Evolutionary conservation across 2,113 vertebrate genomes (phyloP), one percentile per base, ranked within the genome.

Genomic region (Danionella cerebrum): DNA sequence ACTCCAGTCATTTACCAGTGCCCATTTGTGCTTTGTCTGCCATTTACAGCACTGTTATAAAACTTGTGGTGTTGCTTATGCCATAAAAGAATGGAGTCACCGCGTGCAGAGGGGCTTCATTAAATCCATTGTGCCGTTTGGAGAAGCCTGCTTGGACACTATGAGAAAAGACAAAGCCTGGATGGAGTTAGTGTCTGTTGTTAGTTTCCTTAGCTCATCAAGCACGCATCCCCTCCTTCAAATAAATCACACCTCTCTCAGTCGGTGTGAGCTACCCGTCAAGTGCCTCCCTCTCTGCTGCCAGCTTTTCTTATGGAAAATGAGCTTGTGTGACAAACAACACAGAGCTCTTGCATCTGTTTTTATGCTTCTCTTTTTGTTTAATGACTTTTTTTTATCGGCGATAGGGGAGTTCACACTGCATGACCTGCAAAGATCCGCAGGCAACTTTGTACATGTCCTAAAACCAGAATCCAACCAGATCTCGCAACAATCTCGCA

Each of bases 11-110:
- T 82, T 81, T 75, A 79, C 73, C 59, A 52, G 36, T 11, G 27
- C 77, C 84, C 86, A 85, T 87, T 88, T 88, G 85, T 85, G 81
- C 83, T 79, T 83, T 79, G 77, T 80, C 79, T 79, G 67, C 71
- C 74, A 67, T 88, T 87, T 87, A 87, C 79, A 77, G 75, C 76
- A 10, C 45, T 19, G 22, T 75, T 78, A 76, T 87, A 87, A 87
- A 86, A 79, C 72, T 71, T 35, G 69, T 35, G 29, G 70, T 69
- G 81, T 76, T 80, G 81, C 79, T 68, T 74, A 71, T 75, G 55
- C 81, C 71, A 70, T 86, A 81, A 85, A 87, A 60, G 41, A 73
- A 81, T 52, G 11, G 66, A 79, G 76, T 67, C 77, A 50, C 78
- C 78, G 82, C 79, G 82, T 73, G 76, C 29, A 75, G 68, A 70